These are phyloP conservation scores for Littorina saxatilis DNA, from an alignment of 1,140 invertebrate genomes.

Conservation along the genomic window DNA sequence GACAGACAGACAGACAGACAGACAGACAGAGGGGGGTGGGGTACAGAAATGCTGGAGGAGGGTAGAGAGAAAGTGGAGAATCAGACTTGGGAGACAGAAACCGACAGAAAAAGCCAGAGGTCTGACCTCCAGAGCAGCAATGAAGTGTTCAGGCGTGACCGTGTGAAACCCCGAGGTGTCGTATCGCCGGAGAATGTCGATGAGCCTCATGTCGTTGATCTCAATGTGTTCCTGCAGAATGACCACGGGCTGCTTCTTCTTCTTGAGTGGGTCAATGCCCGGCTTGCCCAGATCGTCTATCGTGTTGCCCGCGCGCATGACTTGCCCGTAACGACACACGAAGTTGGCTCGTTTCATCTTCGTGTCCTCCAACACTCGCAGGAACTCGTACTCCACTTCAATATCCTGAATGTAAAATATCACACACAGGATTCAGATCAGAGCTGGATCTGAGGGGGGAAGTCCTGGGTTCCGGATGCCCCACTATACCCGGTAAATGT, in stretches of 20 bases:
- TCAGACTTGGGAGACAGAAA: too few species aligned
- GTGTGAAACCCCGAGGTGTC: slow-evolving; percentile 60
- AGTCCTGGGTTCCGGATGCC: not conserved
- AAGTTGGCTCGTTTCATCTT: slow-evolving; percentile 67
- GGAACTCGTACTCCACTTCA: slow-evolving; percentile 73
- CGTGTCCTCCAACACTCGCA: slow-evolving; percentile 69
- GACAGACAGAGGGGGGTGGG: too few species aligned
- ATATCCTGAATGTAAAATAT: too few species aligned
- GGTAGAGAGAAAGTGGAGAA: too few species aligned
- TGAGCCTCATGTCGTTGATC: slow-evolving; percentile 68
- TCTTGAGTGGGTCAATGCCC: slow-evolving; percentile 63
- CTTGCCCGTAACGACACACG: slow-evolving; percentile 61
- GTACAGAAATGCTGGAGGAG: too few species aligned
- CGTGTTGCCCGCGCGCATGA: slow-evolving; percentile 72
- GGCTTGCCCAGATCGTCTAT: slow-evolving; percentile 69
- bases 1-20: too few species aligned
- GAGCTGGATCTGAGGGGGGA: not conserved
- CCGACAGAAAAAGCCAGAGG: not conserved
- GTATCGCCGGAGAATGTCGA: slow-evolving; percentile 69
- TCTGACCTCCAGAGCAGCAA: slow-evolving; percentile 67
- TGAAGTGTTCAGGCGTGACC: slow-evolving; percentile 69
- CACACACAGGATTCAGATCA: not conserved
- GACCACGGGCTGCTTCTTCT: slow-evolving; percentile 66
- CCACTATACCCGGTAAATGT: slow-evolving; percentile 4
- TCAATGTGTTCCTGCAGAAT: slow-evolving; percentile 70